Percentiles rank a stretch among this genome's conserved stretches.
Evolutionary conservation across 2,113 vertebrate species (phyloP).

Genomic region (Oncorhynchus masou): DNA sequence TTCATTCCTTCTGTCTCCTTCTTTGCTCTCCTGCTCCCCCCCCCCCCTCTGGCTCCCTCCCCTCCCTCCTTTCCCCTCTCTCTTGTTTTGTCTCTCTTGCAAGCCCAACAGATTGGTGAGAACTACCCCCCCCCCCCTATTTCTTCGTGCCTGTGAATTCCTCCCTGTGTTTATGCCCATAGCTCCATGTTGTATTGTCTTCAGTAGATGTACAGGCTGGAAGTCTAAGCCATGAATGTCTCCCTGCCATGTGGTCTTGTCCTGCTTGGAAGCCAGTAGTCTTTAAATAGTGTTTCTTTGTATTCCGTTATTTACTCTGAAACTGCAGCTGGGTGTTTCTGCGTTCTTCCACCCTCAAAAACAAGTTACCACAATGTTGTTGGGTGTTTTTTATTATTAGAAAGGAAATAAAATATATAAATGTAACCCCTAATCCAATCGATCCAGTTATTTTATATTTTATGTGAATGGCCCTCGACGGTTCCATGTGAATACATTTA

Average conservation of each 20-base stretch:
- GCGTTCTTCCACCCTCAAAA: neutral
- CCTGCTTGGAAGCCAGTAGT: too few relatives aligned
- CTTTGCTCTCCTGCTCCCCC: conserved; percentile 32
- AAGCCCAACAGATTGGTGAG: too few relatives aligned
- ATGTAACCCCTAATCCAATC: neutral
- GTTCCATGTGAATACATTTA: neutral
- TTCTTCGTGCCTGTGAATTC: too few relatives aligned
- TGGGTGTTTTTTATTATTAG: neutral
- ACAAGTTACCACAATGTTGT: neutral
- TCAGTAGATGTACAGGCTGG: too few relatives aligned
- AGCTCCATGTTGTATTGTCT: neutral
- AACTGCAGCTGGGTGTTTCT: too few relatives aligned
- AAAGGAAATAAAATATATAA: neutral
- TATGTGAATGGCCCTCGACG: neutral
- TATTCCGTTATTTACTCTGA: neutral
- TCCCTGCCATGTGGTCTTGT: too few relatives aligned
- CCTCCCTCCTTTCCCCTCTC: neutral
- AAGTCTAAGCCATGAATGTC: too few relatives aligned
- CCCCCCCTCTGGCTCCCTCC: too few relatives aligned
- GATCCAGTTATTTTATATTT: neutral
- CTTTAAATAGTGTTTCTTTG: too few relatives aligned
- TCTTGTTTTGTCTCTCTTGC: neutral
- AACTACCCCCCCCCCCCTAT: too few relatives aligned
- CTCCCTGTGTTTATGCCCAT: neutral
- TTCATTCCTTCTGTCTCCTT: conserved; percentile 32